These are phyloP conservation scores for Tetraodon nigroviridis DNA, from an alignment of 2,113 vertebrate species.

Conservation along the genomic window DNA sequence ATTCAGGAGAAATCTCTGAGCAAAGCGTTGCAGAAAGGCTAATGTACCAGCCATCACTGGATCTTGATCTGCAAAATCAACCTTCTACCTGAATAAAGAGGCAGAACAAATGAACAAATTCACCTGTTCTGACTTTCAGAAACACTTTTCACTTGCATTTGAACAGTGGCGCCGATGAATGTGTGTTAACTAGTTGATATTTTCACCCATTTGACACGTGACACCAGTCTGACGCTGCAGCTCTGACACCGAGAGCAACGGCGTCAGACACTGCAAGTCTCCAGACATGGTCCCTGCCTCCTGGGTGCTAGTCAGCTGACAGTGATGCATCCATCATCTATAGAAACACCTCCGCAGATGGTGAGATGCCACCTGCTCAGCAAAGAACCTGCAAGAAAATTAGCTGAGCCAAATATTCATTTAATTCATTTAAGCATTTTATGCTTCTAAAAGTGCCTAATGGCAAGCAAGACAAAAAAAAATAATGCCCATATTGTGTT, in stretches of 20 bases:
- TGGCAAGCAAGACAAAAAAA: too few species aligned
- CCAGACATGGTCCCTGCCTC: background rate
- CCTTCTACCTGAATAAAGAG: conserved; percentile 13
- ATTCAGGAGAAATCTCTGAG: too few species aligned
- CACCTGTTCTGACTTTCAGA: background rate
- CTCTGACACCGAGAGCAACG: conserved; percentile 27
- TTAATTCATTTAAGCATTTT: too few species aligned
- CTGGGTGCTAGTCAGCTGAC: too few species aligned
- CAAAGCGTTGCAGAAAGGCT: too few species aligned
- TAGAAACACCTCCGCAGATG: background rate
- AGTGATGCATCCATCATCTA: too few species aligned
- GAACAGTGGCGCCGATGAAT: conserved; percentile 12
- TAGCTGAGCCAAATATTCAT: too few species aligned
- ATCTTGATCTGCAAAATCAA: too few species aligned
- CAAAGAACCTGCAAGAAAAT: conserved; percentile 13
- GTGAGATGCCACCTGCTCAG: background rate
- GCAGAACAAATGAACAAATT: background rate
- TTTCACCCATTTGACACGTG: conserved; percentile 25
- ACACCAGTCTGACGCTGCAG: conserved; percentile 32
- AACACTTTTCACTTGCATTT: background rate
- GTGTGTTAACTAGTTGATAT: conserved; percentile 35
- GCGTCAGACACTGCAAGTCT: conserved; percentile 2
- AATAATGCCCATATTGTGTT: too few species aligned
- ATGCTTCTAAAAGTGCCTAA: too few species aligned
- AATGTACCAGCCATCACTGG: too few species aligned